Conservation (phyloP, 2,797 vertebrate species). For the Tapera naevia region DNA sequence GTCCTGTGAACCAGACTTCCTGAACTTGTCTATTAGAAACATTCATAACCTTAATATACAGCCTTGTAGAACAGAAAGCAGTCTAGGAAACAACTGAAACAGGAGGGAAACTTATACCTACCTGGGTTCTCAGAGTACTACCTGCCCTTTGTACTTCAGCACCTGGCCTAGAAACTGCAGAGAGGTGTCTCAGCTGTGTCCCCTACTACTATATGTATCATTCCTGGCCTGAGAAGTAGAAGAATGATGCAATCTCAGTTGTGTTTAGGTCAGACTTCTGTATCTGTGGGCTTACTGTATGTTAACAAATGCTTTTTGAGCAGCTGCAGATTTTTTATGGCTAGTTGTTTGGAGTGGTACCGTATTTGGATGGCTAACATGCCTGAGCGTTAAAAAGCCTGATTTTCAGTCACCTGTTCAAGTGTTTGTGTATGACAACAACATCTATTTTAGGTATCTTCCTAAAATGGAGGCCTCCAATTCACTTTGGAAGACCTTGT, state of each 20-base stretch:
- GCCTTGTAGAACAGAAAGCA: neutral
- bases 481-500: neutral
- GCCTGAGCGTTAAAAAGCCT: neutral
- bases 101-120: neutral
- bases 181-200: neutral
- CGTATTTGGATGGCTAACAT: neutral
- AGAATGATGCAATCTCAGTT: neutral
- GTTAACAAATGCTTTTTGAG: neutral
- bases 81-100: neutral
- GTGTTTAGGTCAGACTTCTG: neutral
- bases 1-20: neutral
- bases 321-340: neutral
- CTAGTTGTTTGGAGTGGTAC: neutral
- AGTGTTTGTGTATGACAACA: rapidly evolving
- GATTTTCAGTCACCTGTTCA: neutral
- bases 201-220: neutral
- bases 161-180: neutral
- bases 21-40: neutral
- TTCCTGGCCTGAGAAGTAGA: neutral
- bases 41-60: neutral
- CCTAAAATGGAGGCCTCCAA: neutral
- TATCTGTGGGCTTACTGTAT: neutral
- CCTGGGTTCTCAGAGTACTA: neutral
- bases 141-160: neutral
- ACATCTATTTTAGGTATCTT: neutral